phyloP scores from a whole-genome alignment of 35 echinoderm and acorn worm species.

The Hemicentrotus pulcherrimus region DNA sequence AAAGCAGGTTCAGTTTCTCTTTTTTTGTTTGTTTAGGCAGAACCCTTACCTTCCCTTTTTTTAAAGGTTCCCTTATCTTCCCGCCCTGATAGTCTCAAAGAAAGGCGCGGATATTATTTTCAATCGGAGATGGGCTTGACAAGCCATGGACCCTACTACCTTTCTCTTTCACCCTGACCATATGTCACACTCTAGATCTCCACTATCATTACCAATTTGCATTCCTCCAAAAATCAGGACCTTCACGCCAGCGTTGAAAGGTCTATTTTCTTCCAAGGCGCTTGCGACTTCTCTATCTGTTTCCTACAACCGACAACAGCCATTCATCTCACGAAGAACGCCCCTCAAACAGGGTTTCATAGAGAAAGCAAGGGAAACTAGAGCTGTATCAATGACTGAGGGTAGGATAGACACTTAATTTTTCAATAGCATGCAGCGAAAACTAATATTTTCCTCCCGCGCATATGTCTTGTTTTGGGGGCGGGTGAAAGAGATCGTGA shows the following conservation, averaged over 20 bases:
- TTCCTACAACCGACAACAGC: not conserved
- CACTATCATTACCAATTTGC: slow-evolving; percentile 2
- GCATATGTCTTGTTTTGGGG: not conserved
- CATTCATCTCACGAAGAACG: not conserved
- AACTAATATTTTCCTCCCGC: slow-evolving; percentile 41
- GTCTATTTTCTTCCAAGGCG: not conserved
- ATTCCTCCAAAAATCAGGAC: not conserved
- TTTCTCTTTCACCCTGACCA: not conserved
- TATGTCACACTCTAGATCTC: not conserved
- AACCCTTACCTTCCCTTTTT: too few species aligned
- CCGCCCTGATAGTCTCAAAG: not conserved
- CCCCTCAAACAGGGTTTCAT: not conserved
- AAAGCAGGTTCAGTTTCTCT: too few species aligned
- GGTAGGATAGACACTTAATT: slow-evolving; percentile 24
- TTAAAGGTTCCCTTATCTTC: not conserved
- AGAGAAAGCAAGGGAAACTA: not conserved
- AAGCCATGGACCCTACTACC: not conserved
- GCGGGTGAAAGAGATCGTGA: not conserved
- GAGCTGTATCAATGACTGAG: not conserved
- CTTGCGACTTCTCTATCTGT: not conserved
- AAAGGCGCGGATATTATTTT: slow-evolving; percentile 4
- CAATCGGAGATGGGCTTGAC: not conserved
- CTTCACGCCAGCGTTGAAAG: not conserved
- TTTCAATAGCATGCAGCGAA: slow-evolving; percentile 26
- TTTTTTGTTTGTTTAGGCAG: too few species aligned